Evolutionary conservation across 64 coral and sea anemone species (phyloP).

Genomic region (Montipora capricornis): DNA sequence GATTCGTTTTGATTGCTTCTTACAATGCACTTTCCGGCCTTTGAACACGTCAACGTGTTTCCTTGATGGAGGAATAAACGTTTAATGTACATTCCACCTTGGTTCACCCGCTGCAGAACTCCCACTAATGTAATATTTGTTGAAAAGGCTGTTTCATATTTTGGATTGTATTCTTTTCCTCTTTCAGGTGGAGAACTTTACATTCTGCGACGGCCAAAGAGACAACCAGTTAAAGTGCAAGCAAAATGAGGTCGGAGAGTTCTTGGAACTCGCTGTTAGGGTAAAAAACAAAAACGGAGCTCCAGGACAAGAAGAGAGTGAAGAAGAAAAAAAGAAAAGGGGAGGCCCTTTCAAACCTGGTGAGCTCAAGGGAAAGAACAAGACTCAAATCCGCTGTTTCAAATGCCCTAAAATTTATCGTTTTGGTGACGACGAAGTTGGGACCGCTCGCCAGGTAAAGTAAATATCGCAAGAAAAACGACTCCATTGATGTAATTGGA

Average conservation of each 20-base stretch:
- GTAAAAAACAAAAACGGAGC: not conserved
- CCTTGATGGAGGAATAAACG: too few relatives aligned
- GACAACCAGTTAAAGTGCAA: not conserved
- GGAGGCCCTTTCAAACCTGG: not conserved
- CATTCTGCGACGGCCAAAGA: not conserved
- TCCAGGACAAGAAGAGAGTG: not conserved
- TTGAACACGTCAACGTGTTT: too few relatives aligned
- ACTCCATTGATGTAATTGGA: too few relatives aligned
- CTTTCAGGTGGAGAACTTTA: slow-evolving; percentile 14
- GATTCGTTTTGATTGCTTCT: too few relatives aligned
- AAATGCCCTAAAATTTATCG: not conserved
- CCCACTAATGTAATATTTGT: not conserved
- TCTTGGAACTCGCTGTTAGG: not conserved
- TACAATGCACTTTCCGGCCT: too few relatives aligned
- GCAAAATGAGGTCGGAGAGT: not conserved
- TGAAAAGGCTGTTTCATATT: not conserved
- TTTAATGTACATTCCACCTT: too few relatives aligned
- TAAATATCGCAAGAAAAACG: not conserved
- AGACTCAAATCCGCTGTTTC: not conserved
- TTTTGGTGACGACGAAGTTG: not conserved
- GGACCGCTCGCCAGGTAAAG: not conserved
- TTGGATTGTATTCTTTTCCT: not conserved
- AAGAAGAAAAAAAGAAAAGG: not conserved
- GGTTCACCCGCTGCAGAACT: too few relatives aligned
- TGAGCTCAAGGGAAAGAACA: not conserved